A percentile compares a stretch with the other conserved stretches of the same genome.
These are phyloP conservation scores for Enteromius argenteus DNA, from an alignment of 2,797 vertebrate genomes.

Conservation along the genomic window DNA sequence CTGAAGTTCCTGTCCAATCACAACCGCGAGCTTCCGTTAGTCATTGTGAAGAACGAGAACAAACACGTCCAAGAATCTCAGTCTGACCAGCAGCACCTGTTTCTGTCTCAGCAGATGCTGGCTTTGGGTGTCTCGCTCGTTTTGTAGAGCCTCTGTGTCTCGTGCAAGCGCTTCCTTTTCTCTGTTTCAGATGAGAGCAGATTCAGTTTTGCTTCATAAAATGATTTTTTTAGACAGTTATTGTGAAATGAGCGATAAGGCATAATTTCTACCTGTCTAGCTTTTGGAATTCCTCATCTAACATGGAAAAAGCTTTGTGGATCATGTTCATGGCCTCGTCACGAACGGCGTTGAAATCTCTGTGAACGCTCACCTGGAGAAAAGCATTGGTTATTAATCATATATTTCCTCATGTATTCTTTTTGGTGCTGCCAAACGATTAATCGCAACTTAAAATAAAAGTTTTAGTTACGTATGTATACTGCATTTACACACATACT, in stretches of 20 bases:
- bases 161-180: conserved; percentile 73
- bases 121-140: conserved; percentile 71
- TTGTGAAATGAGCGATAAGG: neutral
- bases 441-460: too few relatives aligned
- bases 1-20: conserved; percentile 72
- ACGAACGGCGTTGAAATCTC: conserved; percentile 72
- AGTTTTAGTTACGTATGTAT: too few relatives aligned
- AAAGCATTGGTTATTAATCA: conserved; percentile 43
- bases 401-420: neutral
- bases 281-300: conserved; percentile 80
- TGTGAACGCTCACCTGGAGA: conserved; percentile 64
- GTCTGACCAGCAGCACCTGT: conserved; percentile 68
- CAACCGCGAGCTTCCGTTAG: conserved; percentile 46
- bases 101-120: conserved; percentile 73
- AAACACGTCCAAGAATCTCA: neutral
- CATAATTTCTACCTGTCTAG: conserved; percentile 71
- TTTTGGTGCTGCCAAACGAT: too few relatives aligned
- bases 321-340: conserved; percentile 78
- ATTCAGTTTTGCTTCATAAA: neutral
- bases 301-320: conserved; percentile 75
- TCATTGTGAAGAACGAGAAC: conserved; percentile 9
- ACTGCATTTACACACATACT: too few relatives aligned
- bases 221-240: neutral
- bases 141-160: conserved; percentile 66
- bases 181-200: conserved; percentile 56